phyloP scores from a whole-genome alignment of 2,113 vertebrate genomes.

The Aleadryas rufinucha region DNA sequence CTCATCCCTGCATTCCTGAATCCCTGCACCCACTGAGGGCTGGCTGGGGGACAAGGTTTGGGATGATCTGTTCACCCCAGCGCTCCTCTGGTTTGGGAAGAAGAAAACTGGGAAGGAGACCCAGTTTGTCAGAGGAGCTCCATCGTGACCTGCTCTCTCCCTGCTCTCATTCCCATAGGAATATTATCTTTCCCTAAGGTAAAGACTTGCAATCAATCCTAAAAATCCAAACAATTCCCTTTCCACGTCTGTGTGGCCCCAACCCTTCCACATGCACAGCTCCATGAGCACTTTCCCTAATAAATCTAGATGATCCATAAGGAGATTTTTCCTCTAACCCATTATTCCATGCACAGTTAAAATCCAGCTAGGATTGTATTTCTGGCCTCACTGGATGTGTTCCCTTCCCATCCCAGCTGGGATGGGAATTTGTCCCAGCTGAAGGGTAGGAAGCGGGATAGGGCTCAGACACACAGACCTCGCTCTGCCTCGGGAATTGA shows the following conservation, averaged over 20 bases:
- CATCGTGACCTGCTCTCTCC: not conserved
- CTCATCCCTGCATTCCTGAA: not conserved
- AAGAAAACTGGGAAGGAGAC: not conserved
- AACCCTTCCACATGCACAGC: rapidly evolving
- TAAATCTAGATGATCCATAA: not conserved
- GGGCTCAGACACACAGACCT: not conserved
- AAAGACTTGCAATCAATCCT: not conserved
- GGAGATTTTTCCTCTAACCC: not conserved
- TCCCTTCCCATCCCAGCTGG: not conserved
- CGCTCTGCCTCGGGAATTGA: not conserved
- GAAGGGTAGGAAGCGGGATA: not conserved
- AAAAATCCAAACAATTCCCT: not conserved
- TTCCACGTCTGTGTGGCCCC: rapidly evolving
- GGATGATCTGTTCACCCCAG: not conserved
- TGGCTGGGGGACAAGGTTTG: not conserved
- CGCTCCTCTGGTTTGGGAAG: not conserved
- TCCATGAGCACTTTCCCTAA: not conserved
- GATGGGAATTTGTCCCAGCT: not conserved
- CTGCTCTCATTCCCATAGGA: not conserved
- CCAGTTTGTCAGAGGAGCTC: not conserved
- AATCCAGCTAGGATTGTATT: not conserved
- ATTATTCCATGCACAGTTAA: not conserved
- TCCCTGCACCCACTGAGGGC: not conserved
- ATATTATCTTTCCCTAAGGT: not conserved
- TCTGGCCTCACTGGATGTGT: not conserved